Evolutionary conservation across 2,113 vertebrate genomes (phyloP), one percentile per base, ranked within the genome.

Genomic region (Mus spicilegus): DNA sequence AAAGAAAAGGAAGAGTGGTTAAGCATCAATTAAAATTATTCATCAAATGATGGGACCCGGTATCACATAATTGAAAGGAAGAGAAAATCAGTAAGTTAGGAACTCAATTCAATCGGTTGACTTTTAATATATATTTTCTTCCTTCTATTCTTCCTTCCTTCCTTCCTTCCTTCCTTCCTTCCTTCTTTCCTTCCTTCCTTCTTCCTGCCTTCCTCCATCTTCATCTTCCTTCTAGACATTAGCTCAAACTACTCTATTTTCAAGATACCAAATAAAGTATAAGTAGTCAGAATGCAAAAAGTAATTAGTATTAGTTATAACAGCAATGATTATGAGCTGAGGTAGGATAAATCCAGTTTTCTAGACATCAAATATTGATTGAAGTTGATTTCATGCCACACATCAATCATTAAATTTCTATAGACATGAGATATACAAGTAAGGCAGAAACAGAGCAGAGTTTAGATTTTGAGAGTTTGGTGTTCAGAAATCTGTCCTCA

Each of bases 1-100:
- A 73, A 75, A 46, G 46, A 67, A 58, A 81, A 78, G n/a, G 84
- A 86, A 54, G 90, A 92, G 78, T 86, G 88, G 86, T 95, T 87
- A 88, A 72, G 24, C 30, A 82, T 51, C 67, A 12, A 70, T 91
- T 69, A 89, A 67, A 94, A 75, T 89, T 63, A 65, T 9, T 72
- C 19, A 3, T 91, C 69, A 58, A 30, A 19, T 39, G 19, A 67
- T 51, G 3, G 75, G 81, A 33, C 10, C n/a, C 49, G 70, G 82
- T 28, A 87, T 80, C 22, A 12, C 17, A 90, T 24, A 39, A 30
- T 51, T 81, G 10, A 72, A 90, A 90, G 86, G 46, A 85, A n/a
- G 19, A 82, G 39, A 12, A 94, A 87, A 33, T 33, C 65, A 17
- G 13, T 22, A 72, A 5, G 70, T 84, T 93, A 69, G 24, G 63